Percentiles rank a stretch among this genome's conserved stretches.
These are phyloP conservation scores for Dascillus cervinus DNA, from an alignment of 2,888 invertebrate genomes.

Conservation along the genomic window DNA sequence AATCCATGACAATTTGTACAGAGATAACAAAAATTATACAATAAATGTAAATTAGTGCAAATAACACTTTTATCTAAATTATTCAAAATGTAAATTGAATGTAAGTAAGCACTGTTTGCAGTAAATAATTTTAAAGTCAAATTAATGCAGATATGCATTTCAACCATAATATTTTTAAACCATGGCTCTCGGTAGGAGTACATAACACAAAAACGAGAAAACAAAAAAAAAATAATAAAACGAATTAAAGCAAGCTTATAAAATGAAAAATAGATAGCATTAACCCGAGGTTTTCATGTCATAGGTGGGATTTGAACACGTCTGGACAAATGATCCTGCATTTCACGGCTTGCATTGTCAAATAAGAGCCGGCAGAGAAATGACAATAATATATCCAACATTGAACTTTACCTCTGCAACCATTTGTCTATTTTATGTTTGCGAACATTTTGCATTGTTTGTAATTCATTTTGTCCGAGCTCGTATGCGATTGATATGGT, in stretches of 20 bases:
- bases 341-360: conserved; percentile 23
- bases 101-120: conserved; percentile 14
- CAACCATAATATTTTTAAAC: background rate
- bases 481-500: background rate
- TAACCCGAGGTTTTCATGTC: conserved; percentile 14
- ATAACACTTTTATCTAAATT: conserved; percentile 11
- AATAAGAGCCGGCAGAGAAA: conserved; percentile 26
- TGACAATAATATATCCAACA: conserved; percentile 27
- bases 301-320: conserved; percentile 14
- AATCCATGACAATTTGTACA: background rate
- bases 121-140: conserved; percentile 16
- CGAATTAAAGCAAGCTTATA: conserved; percentile 12
- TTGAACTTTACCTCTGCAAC: conserved; percentile 26
- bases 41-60: conserved; percentile 4
- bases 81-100: conserved; percentile 17
- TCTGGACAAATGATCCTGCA: conserved; percentile 21
- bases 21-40: background rate
- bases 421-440: conserved; percentile 21
- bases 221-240: too few species aligned
- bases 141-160: conserved; percentile 13
- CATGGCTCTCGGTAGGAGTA: background rate
- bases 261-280: conserved; percentile 14
- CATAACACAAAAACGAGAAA: too few species aligned
- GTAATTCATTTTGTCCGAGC: conserved; percentile 5
- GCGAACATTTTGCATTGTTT: conserved; percentile 14